A percentile compares a stretch with the other conserved stretches of the same genome.
These are phyloP conservation scores for Laticauda laticaudata DNA, from an alignment of 2,113 vertebrate species.

Conservation along the genomic window DNA sequence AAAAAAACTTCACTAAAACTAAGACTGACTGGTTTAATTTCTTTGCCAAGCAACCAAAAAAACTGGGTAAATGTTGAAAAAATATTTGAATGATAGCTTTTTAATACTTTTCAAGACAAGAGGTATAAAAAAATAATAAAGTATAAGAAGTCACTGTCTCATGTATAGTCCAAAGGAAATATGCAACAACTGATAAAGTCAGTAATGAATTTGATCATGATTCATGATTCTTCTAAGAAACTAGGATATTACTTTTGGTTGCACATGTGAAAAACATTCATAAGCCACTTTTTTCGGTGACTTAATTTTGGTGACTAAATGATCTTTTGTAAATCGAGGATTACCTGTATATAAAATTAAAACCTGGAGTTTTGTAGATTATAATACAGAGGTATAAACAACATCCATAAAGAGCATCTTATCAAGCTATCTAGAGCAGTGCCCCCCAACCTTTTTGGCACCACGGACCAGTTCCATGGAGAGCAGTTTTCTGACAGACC, in stretches of 20 bases:
- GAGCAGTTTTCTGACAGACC: no score
- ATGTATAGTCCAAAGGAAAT: not conserved
- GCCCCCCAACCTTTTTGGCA: no score
- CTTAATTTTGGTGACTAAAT: not conserved
- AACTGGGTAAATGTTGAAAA: constrained; percentile 40
- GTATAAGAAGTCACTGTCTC: not conserved
- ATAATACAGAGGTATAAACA: not conserved
- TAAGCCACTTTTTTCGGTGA: not conserved
- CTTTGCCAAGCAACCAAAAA: constrained; percentile 53
- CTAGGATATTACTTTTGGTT: no score
- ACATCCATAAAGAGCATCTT: not conserved
- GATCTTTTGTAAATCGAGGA: not conserved
- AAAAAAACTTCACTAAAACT: constrained; percentile 57
- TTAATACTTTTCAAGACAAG: constrained; percentile 24
- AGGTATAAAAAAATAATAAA: constrained; percentile 24
- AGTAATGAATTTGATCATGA: not conserved
- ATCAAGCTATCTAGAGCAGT: not conserved
- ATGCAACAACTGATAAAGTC: not conserved
- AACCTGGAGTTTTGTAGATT: not conserved
- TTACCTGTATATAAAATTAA: not conserved
- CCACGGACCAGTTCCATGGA: no score
- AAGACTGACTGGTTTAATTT: constrained; percentile 56
- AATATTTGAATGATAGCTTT: constrained; percentile 42
- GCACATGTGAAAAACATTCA: not conserved
- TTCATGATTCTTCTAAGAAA: not conserved